Base-by-base conservation (phyloP, 2,888 invertebrate genomes). In the Latrodectus elegans region DNA sequence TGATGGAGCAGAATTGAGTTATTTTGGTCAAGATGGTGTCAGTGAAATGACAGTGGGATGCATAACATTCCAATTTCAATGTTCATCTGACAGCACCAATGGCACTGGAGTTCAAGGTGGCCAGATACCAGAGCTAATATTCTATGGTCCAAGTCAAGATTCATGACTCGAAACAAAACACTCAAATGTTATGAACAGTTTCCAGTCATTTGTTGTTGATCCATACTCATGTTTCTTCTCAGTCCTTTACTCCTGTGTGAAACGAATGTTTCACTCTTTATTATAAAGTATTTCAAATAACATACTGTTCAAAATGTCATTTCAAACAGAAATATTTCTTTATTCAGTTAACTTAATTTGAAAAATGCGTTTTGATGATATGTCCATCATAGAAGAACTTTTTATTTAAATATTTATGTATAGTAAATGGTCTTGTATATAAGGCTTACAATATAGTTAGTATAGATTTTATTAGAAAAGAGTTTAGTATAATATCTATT, bases 61-160 rank as follows among this genome's bases (percentile, higher is more conserved):
- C 91, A 97, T 98, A 84, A 97, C 97, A 89, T 98, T 98, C 93
- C 98, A 98, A 93, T 99, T 98, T 93, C 98, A 98, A 93, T 98
- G 98, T 93, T 98, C 97, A 79, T 97, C 97, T 9, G 98, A 98
- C 92, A 97, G 97, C 93, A 99, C 98, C 82, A 99, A 99, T 91
- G 98, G 98, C 74, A 99, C 98, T 0, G 98, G 98, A 11, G 98
- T 98, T 11, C 98, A 98, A 93, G 98, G 98, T 73, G 98, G 98
- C 68, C 98, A 99, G 93, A 98, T 99, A 91, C 98, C 98, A 4
- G 98, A 99, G 93, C 94, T 98, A 88, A 97, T 98, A 91, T 98
- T 98, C 92, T 98, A 98, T 91, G 97, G 97, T 64, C 97, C 97
- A 26, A 95, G 95, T 64, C 94, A 94, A 84, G 90, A 90, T 38